These are phyloP conservation scores for Camponotus fellah DNA, from an alignment of 2,888 invertebrate genomes.

Conservation along the genomic window DNA sequence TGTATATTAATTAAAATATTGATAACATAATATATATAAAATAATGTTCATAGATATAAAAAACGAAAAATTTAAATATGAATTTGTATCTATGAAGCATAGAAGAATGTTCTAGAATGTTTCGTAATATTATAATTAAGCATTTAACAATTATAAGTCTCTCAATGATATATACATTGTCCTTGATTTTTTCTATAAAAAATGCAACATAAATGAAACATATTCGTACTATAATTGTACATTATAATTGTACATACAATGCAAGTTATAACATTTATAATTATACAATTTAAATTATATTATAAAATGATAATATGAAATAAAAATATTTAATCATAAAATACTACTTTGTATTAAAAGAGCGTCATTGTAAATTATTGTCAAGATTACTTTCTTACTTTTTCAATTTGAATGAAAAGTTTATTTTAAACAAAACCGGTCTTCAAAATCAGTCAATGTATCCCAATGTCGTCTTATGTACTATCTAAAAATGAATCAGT, in stretches of 20 bases:
- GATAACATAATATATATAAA: neutral
- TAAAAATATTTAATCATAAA: neutral
- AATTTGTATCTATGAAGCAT: neutral
- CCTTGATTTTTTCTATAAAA: neutral
- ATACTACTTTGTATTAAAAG: neutral
- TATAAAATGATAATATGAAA: neutral
- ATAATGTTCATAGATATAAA: conserved; percentile 11
- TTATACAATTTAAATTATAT: neutral
- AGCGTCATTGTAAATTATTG: neutral
- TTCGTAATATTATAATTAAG: no score
- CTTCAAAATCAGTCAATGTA: no score
- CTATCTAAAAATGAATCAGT: no score
- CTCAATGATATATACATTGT: no score
- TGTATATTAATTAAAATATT: neutral
- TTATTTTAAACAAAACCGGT: no score
- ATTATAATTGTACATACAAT: neutral
- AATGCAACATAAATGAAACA: neutral
- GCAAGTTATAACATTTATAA: neutral
- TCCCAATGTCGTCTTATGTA: no score
- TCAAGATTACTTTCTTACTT: neutral
- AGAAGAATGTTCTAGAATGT: neutral
- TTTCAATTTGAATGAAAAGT: neutral
- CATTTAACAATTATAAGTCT: no score
- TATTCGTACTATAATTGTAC: neutral
- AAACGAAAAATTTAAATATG: neutral